Evolutionary conservation across 37 sponge, comb jelly and placozoan genomes (phyloP), one percentile per base, ranked within the genome.

Genomic region (Diacarnus erythraeanus): DNA sequence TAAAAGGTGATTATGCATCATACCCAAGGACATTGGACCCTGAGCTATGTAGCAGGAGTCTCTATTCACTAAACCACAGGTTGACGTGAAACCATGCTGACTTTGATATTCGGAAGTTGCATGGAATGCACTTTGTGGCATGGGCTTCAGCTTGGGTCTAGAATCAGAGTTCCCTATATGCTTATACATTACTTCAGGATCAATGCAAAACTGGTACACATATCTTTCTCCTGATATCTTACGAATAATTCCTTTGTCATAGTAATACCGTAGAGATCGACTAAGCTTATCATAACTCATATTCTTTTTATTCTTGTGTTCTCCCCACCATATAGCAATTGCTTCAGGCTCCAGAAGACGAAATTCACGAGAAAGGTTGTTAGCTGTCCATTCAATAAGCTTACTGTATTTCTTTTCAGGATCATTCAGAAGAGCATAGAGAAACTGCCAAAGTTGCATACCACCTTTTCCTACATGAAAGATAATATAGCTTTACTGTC

Each of bases 281-380:
- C 92, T 88, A 37, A 94, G 80, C 43, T 91, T 91, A 77, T 94
- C 95, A 73, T 94, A 94, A 80, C 86, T 94, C 95, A 94, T 94
- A 69, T 94, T 94, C 38, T 74, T 75, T 42, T 88, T 79, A 69
- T 84, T 86, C 44, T 94, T 94, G 74, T 87, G 85, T 27, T 88
- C 70, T n/a, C 95, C 95, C 95, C 95, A 94, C 86, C 91, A 86
- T 35, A 84, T 76, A 29, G 95, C 95, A 59, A 94, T 76, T 1
- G 83, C 88, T 44, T 94, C 95, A n/a, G 95, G 95, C 35, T 94
- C 91, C 1, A 91, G 79, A 0, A 94, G 75, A 4, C 88, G 85
- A 74, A 94, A 94, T 56, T 90, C 87, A 20, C 85, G 68, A 31
- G 83, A 71, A 0, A 41, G 47, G 15, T 41, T 68, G 34, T 77